Percentiles rank a stretch among this genome's conserved stretches.
Evolutionary conservation across 1,140 invertebrate genomes (phyloP).

Genomic region (Muscidifurax raptorellus): DNA sequence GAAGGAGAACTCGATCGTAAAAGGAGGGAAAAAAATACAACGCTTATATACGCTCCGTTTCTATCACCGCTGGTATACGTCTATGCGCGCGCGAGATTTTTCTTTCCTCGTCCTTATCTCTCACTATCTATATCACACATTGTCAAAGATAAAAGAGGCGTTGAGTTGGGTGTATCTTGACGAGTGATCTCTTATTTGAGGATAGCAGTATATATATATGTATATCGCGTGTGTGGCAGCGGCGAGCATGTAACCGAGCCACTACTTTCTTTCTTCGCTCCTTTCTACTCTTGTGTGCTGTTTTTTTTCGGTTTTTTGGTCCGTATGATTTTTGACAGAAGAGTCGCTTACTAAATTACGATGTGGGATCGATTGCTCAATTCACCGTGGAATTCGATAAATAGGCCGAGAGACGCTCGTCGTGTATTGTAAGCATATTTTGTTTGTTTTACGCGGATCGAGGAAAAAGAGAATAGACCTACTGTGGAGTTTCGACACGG

Average conservation of each 20-base stretch:
- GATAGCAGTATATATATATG: neutral
- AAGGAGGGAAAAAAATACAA: too few species aligned
- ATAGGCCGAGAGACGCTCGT: too few species aligned
- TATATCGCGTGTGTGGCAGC: neutral
- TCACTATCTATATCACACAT: constrained; percentile 25
- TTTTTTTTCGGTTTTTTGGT: neutral
- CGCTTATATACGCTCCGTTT: too few species aligned
- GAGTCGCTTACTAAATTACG: neutral
- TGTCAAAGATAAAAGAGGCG: constrained; percentile 23
- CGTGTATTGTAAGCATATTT: too few species aligned
- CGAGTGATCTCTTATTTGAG: constrained; percentile 21
- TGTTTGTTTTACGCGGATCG: neutral
- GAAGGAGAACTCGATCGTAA: neutral
- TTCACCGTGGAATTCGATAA: neutral
- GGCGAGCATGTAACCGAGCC: neutral
- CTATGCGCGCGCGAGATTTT: neutral
- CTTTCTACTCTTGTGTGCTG: constrained; percentile 1
- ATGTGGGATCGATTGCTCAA: neutral
- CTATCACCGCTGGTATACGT: too few species aligned
- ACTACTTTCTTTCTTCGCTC: constrained; percentile 16
- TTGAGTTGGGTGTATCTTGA: constrained; percentile 21
- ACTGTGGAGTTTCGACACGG: neutral
- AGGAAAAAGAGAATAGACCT: neutral
- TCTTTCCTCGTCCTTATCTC: neutral
- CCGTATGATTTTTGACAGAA: neutral